Percentiles rank a stretch among this genome's conserved stretches.
Evolutionary conservation across 2,797 vertebrate species (phyloP).

Genomic region (Apogon hyalosoma): DNA sequence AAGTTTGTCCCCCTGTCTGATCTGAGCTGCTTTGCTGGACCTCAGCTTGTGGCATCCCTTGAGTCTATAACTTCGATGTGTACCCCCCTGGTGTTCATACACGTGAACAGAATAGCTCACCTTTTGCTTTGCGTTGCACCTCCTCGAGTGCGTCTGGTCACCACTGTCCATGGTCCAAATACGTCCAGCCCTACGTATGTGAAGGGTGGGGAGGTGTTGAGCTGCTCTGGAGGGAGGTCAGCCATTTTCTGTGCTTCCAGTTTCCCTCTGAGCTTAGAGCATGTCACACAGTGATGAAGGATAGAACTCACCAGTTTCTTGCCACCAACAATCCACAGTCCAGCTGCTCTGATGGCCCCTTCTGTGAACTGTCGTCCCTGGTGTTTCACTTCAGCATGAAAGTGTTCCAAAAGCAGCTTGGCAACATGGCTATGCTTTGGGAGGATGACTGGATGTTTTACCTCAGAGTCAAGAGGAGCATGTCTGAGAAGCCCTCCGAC

Average conservation of each 20-base stretch:
- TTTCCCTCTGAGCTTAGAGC: slow-evolving; percentile 12
- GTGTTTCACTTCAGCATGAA: slow-evolving; percentile 18
- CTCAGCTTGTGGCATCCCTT: slow-evolving; percentile 17
- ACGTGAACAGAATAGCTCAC: slow-evolving; percentile 42
- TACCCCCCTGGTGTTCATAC: slow-evolving; percentile 28
- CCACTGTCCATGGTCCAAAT: slow-evolving; percentile 24
- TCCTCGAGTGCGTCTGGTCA: slow-evolving; percentile 13
- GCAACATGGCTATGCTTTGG: slow-evolving; percentile 19
- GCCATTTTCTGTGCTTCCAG: slow-evolving; percentile 24
- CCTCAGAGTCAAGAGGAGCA: background rate
- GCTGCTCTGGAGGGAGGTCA: slow-evolving; percentile 23
- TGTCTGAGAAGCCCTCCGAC: slow-evolving; percentile 26
- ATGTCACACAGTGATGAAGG: slow-evolving; percentile 24
- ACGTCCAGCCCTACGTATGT: slow-evolving; percentile 27
- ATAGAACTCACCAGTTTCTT: slow-evolving; percentile 17
- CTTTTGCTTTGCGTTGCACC: slow-evolving; percentile 18
- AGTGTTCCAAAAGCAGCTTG: slow-evolving; percentile 10
- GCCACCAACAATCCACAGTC: slow-evolving; percentile 22
- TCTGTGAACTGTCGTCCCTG: slow-evolving; percentile 16
- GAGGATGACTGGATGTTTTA: slow-evolving; percentile 28
- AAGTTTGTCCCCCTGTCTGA: slow-evolving; percentile 27
- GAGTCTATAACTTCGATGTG: slow-evolving; percentile 22
- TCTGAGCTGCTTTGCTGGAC: slow-evolving; percentile 25
- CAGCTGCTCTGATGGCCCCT: slow-evolving; percentile 7
- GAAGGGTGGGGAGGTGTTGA: slow-evolving; percentile 19